Conservation (phyloP, 2,888 invertebrate genomes). For the Stenchaetothrips biformis region DNA sequence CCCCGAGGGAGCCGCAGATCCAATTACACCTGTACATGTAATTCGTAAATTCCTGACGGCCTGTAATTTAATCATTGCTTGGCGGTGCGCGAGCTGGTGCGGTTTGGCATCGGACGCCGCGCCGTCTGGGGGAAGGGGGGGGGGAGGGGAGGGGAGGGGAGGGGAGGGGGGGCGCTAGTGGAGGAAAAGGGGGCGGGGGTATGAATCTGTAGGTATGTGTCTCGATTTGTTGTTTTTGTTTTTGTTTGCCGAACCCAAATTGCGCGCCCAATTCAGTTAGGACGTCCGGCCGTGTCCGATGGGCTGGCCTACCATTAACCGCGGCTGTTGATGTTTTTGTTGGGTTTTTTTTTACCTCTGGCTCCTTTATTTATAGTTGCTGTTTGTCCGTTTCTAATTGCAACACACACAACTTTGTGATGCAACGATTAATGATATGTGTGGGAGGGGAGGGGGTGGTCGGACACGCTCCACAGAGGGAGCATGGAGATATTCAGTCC, state of each 20-base stretch:
- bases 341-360: too few relatives aligned
- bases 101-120: not conserved
- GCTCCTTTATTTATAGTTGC: too few relatives aligned
- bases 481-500: too few relatives aligned
- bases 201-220: not conserved
- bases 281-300: too few relatives aligned
- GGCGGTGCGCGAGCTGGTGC: not conserved
- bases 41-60: conserved; percentile 21
- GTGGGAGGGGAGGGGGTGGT: too few relatives aligned
- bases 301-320: too few relatives aligned
- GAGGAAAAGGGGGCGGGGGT: not conserved
- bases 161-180: not conserved
- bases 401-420: too few relatives aligned
- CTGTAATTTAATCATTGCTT: not conserved
- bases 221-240: not conserved
- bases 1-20: not conserved
- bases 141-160: not conserved
- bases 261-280: not conserved
- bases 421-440: too few relatives aligned
- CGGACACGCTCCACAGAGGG: too few relatives aligned
- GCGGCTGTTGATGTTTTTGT: too few relatives aligned
- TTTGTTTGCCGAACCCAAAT: not conserved
- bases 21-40: conserved; percentile 25
- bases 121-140: not conserved
- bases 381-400: too few relatives aligned